Base-by-base conservation (phyloP, 2,113 vertebrate genomes). In the Cheirogaleus medius region DNA sequence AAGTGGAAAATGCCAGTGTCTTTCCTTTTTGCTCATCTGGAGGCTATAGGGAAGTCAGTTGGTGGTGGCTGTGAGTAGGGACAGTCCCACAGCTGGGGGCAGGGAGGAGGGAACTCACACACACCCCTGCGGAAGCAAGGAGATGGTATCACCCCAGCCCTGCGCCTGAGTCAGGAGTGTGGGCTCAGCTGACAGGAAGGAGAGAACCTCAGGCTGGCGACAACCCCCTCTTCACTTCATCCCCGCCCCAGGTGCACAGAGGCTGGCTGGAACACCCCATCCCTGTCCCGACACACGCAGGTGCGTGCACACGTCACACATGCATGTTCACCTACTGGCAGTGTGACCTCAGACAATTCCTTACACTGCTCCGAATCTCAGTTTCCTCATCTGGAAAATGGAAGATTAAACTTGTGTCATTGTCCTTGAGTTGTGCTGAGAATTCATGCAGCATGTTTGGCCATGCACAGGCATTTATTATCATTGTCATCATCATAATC, bases 111-210 rank as follows among this genome's bases (percentile, higher is more conserved):
- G 25, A 47, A 6, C 49, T 44, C 37, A 10, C 63, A 64, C 0
- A 0, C n/a, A 23, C 29, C 3, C 81, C 86, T 0, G 1, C 95
- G 98, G 98, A 98, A 98, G 96, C 34, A 90, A 91, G 91, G 74
- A 98, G 94, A 98, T 98, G 87, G 87, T 94, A 96, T 95, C 91
- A 54, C 2, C 37, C 94, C 10, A 91, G 60, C 89, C 27, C 32
- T 12, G 81, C 37, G 3, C 27, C 29, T 1, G 63, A 69, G 94
- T 76, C 32, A 14, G 27, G 25, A 64, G 1, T 0, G 0, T 2
- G 32, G 71, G 83, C 90, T 96, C 92, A 76, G 88, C 69, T 37
- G 76, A 94, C 97, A 96, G 97, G 84, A 97, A 97, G 85, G 82
- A 74, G 54, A 74, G 52, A 87, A 85, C 60, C 82, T 47, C 23